Conservation (phyloP, 2,888 invertebrate genomes). For the Macrophya alboannulata region DNA sequence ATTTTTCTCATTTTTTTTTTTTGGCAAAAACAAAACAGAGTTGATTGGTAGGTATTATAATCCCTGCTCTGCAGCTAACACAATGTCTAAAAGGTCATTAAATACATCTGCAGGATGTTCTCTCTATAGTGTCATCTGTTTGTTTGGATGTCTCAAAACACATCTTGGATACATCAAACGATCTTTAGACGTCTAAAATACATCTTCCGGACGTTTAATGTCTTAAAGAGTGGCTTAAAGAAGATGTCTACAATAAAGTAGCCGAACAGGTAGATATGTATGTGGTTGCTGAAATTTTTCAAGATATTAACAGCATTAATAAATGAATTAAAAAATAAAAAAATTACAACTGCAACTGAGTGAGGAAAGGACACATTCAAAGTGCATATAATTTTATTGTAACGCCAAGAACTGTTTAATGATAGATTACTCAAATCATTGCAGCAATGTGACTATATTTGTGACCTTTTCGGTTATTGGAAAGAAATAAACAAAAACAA, state of each 20-base stretch:
- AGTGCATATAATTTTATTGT: too few species aligned
- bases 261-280: neutral
- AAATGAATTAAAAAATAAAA: neutral
- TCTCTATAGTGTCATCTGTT: neutral
- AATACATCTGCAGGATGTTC: conserved; percentile 12
- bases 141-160: neutral
- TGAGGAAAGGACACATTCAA: too few species aligned
- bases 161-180: neutral
- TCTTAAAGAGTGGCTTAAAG: neutral
- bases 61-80: neutral
- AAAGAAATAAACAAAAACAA: neutral
- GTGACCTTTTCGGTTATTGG: neutral
- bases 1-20: neutral
- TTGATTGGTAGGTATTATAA: neutral
- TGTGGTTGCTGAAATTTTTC: too few species aligned
- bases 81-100: neutral
- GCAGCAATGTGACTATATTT: too few species aligned
- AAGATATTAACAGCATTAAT: neutral
- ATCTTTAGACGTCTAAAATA: neutral
- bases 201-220: neutral
- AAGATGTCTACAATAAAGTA: neutral
- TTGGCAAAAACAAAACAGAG: neutral
- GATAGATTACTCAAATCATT: too few species aligned
- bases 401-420: too few species aligned
- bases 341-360: neutral